phyloP scores from a whole-genome alignment of 2,888 invertebrate genomes.

The Amphimallon solstitiale region DNA sequence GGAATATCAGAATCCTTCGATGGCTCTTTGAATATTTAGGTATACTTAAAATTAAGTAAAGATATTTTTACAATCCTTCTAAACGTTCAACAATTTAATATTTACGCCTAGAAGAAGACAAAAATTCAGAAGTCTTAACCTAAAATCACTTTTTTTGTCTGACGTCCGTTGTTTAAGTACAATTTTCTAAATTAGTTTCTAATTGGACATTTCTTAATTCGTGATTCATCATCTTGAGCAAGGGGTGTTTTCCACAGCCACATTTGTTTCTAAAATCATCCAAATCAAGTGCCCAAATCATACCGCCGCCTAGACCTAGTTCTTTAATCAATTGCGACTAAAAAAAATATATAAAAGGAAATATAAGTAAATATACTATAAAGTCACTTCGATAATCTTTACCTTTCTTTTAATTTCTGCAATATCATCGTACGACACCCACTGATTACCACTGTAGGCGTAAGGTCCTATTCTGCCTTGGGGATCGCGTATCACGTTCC shows the following conservation, averaged over 20 bases:
- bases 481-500: constrained; percentile 71
- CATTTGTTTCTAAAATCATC: constrained; percentile 79
- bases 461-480: constrained; percentile 77
- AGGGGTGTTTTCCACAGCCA: constrained; percentile 74
- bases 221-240: constrained; percentile 72
- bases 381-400: constrained; percentile 8
- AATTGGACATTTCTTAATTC: constrained; percentile 64
- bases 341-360: constrained; percentile 45
- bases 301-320: constrained; percentile 75
- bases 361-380: not conserved
- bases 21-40: not conserved
- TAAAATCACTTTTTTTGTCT: not conserved
- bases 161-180: constrained; percentile 47
- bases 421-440: constrained; percentile 82
- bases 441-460: constrained; percentile 76
- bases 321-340: constrained; percentile 69
- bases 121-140: constrained; percentile 14
- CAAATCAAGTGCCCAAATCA: constrained; percentile 82
- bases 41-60: constrained; percentile 15
- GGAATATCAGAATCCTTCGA: constrained; percentile 17
- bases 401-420: constrained; percentile 71
- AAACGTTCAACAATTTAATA: constrained; percentile 10
- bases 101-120: constrained; percentile 35
- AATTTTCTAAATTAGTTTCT: constrained; percentile 50
- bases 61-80: constrained; percentile 39